phyloP scores from a whole-genome alignment of 1,140 invertebrate genomes.

The Cherax quadricarinatus region DNA sequence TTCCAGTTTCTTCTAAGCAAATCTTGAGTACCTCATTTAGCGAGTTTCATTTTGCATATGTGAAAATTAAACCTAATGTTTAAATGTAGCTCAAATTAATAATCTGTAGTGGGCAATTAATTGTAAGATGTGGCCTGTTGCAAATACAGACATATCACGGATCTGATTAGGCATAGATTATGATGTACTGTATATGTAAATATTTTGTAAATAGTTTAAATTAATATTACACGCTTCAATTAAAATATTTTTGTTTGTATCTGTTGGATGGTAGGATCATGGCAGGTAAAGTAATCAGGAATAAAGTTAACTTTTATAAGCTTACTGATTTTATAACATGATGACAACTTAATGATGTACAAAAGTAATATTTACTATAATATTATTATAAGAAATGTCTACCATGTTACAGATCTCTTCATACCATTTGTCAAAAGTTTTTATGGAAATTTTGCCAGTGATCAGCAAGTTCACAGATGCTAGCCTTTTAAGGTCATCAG shows the following conservation, averaged over 20 bases:
- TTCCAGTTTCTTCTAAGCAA: background rate
- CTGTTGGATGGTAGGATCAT: background rate
- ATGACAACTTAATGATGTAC: background rate
- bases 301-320: background rate
- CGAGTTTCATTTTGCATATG: background rate
- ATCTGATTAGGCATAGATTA: constrained; percentile 62
- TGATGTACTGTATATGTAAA: constrained; percentile 36
- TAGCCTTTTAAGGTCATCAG: background rate
- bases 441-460: background rate
- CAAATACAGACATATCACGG: constrained; percentile 32
- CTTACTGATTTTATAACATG: background rate
- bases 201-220: constrained; percentile 56
- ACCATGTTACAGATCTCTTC: background rate
- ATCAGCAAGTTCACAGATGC: background rate
- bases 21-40: background rate
- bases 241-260: background rate
- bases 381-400: background rate
- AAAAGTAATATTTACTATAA: background rate
- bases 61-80: background rate
- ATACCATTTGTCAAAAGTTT: background rate
- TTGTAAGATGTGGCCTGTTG: constrained; percentile 27
- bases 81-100: background rate
- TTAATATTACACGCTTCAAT: constrained; percentile 31
- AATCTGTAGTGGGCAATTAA: constrained; percentile 63
- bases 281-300: background rate